Conservation (phyloP, 2,888 invertebrate genomes). For the Acholoe squamosa region DNA sequence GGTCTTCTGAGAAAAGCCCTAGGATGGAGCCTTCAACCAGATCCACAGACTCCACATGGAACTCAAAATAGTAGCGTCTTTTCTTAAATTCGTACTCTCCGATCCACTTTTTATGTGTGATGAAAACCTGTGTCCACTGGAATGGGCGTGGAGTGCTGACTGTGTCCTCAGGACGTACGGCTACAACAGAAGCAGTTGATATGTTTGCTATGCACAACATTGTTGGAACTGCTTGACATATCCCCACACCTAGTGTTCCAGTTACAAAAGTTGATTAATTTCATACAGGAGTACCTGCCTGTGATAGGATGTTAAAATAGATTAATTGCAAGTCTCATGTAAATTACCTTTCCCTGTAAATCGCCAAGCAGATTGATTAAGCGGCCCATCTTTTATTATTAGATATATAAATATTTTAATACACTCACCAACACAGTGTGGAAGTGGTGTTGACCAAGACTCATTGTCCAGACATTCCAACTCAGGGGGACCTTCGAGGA, state of each 20-base stretch:
- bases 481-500: background rate
- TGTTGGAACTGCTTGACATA: no score
- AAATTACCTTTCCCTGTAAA: no score
- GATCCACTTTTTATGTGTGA: conserved; percentile 54
- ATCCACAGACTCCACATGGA: conserved; percentile 41
- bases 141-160: conserved; percentile 15
- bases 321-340: no score
- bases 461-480: conserved; percentile 36
- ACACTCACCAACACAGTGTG: conserved; percentile 57
- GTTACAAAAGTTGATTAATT: no score
- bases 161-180: background rate
- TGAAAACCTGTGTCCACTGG: conserved; percentile 62
- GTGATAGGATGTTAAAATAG: no score
- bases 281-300: no score
- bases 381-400: no score
- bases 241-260: no score
- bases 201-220: no score
- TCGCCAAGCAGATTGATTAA: no score
- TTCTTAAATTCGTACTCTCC: conserved; percentile 53
- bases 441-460: conserved; percentile 22
- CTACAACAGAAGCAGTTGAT: background rate
- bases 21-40: conserved; percentile 26
- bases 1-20: conserved; percentile 47
- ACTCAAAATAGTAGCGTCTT: conserved; percentile 17
- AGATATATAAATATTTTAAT: no score